Conservation (phyloP, 2,113 vertebrate genomes). For the Cyanoderma ruficeps region DNA sequence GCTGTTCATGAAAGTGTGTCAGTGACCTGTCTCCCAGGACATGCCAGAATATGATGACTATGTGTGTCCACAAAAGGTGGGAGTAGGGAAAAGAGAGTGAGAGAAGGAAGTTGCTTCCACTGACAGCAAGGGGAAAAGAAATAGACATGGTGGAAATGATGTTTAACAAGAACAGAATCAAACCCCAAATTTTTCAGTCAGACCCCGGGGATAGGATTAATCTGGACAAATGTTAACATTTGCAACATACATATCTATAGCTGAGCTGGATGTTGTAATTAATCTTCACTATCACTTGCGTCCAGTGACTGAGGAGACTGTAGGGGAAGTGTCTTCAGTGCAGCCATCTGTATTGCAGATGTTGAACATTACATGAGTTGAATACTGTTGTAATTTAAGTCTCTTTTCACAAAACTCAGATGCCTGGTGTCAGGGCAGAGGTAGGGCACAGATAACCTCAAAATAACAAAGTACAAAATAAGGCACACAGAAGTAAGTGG, state of each 20-base stretch:
- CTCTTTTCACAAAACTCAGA: neutral
- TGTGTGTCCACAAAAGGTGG: neutral
- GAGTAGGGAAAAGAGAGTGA: neutral
- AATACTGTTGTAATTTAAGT: neutral
- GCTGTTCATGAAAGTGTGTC: neutral
- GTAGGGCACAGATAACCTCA: neutral
- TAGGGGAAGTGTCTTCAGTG: neutral
- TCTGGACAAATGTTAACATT: neutral
- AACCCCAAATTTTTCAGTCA: neutral
- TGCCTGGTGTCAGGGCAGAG: neutral
- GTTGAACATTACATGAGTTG: neutral
- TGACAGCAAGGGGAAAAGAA: neutral
- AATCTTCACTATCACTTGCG: neutral
- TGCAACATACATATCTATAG: neutral
- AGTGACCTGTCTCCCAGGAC: neutral
- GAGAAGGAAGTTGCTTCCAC: neutral
- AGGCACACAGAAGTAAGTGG: neutral
- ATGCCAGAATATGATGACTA: neutral
- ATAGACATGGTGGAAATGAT: neutral
- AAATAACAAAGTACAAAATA: neutral
- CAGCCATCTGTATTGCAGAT: neutral
- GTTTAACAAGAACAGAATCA: neutral
- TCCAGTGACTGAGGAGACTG: neutral
- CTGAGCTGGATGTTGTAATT: neutral
- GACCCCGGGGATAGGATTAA: neutral